phyloP scores from a whole-genome alignment of 2,888 invertebrate genomes.

The Morpho deidamia region DNA sequence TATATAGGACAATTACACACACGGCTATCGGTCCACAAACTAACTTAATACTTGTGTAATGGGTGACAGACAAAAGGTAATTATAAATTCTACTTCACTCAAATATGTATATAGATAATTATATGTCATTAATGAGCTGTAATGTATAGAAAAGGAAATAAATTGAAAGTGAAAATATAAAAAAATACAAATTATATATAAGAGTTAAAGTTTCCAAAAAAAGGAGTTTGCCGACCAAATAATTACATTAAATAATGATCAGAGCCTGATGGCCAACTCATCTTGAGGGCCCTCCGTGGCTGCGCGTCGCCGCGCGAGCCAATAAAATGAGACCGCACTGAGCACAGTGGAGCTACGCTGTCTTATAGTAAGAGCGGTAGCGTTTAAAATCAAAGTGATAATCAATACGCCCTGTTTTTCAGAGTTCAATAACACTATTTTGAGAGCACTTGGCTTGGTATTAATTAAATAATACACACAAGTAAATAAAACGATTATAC shows the following conservation, averaged over 20 bases:
- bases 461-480: no score
- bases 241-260: conserved; percentile 74
- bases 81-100: neutral
- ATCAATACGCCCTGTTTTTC: neutral
- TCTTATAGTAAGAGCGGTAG: conserved; percentile 31
- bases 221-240: conserved; percentile 60
- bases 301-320: conserved; percentile 55
- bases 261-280: conserved; percentile 62
- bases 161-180: conserved; percentile 33
- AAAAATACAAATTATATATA: conserved; percentile 33
- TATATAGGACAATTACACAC: no score
- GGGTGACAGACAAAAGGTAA: no score
- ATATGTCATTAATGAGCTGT: neutral
- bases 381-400: conserved; percentile 23
- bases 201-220: conserved; percentile 60
- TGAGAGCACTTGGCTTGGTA: no score
- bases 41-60: no score
- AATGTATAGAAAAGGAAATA: neutral
- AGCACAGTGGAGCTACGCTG: conserved; percentile 33
- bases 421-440: no score
- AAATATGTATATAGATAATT: neutral
- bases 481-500: no score
- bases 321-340: conserved; percentile 57
- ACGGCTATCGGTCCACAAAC: no score
- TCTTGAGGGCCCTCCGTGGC: conserved; percentile 60